These are phyloP conservation scores for Erethizon dorsatum DNA, from an alignment of 2,797 vertebrate genomes.

Conservation along the genomic window DNA sequence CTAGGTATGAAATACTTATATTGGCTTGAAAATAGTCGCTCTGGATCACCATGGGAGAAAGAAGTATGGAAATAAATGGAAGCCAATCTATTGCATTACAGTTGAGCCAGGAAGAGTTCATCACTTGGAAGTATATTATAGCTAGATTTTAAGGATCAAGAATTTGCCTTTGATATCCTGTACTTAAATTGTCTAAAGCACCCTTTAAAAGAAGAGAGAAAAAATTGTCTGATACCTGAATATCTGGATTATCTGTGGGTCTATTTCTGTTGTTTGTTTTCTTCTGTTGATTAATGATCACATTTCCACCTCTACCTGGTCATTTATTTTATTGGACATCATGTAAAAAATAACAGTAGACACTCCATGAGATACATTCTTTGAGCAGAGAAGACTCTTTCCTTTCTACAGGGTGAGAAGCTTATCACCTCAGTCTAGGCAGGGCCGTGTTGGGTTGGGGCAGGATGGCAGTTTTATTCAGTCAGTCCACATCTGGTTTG, in stretches of 20 bases:
- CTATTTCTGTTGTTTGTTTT: slow-evolving; percentile 4
- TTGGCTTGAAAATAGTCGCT: not conserved
- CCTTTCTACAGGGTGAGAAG: not conserved
- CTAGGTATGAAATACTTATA: not conserved
- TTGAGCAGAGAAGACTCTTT: not conserved
- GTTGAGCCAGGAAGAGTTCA: not conserved
- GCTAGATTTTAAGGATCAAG: not conserved
- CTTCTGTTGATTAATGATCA: not conserved
- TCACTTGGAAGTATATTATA: not conserved
- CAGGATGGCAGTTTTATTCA: not conserved
- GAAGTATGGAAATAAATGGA: not conserved
- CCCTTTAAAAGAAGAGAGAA: not conserved
- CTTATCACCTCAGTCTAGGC: not conserved
- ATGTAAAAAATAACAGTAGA: not conserved
- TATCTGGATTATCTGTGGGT: not conserved
- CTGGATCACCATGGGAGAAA: not conserved
- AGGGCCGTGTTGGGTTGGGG: not conserved
- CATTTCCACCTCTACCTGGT: not conserved
- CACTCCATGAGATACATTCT: not conserved
- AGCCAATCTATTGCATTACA: not conserved
- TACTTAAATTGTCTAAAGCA: not conserved
- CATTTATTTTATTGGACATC: not conserved
- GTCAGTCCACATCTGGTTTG: not conserved
- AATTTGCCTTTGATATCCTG: not conserved
- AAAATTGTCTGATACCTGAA: not conserved